phyloP scores from a whole-genome alignment of 2,888 invertebrate species.

The Leucozona laternaria region DNA sequence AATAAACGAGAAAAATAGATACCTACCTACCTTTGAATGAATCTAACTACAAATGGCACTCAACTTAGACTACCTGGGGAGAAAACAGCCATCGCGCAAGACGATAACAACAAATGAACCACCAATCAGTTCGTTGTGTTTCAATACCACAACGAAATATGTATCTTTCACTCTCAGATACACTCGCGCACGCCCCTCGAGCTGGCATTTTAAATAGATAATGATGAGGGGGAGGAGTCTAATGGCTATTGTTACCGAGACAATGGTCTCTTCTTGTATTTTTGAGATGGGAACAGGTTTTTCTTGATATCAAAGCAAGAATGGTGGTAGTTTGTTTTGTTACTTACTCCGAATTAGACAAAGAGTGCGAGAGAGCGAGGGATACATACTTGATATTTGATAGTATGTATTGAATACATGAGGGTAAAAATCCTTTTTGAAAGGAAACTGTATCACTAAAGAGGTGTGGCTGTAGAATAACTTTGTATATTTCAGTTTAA shows the following conservation, averaged over 20 bases:
- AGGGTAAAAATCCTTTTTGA: conserved; percentile 35
- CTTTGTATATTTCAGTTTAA: neutral
- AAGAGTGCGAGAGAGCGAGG: neutral
- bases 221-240: conserved; percentile 52
- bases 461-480: conserved; percentile 35
- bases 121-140: conserved; percentile 63
- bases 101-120: conserved; percentile 56
- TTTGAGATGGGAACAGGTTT: conserved; percentile 57
- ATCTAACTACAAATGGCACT: conserved; percentile 51
- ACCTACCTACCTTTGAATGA: conserved; percentile 17
- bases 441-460: neutral
- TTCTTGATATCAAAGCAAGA: conserved; percentile 30
- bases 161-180: conserved; percentile 45
- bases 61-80: conserved; percentile 36
- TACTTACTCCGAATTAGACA: neutral
- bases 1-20: conserved; percentile 4
- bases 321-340: conserved; percentile 45
- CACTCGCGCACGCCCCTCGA: conserved; percentile 42
- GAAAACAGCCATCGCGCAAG: conserved; percentile 74
- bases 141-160: conserved; percentile 36
- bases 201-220: conserved; percentile 11
- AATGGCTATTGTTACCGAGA: conserved; percentile 50
- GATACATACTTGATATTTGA: neutral
- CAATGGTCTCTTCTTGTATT: conserved; percentile 49
- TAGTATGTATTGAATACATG: neutral